phyloP scores from a whole-genome alignment of 2,113 vertebrate species.

The Phalacrocorax carbo region DNA sequence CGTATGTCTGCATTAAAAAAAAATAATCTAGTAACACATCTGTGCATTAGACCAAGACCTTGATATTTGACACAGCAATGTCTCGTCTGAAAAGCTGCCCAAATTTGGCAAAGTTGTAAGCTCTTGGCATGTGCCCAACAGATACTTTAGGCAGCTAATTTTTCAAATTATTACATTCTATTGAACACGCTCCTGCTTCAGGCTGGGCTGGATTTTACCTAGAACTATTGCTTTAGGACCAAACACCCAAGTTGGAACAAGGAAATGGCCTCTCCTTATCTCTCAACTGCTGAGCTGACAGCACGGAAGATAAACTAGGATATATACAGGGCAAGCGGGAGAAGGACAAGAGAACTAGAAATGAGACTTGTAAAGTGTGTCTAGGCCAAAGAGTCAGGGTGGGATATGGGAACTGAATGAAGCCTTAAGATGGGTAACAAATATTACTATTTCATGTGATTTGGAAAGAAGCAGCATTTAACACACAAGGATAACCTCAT shows the following conservation, averaged over 20 bases:
- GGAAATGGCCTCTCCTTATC: neutral
- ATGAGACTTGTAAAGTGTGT: neutral
- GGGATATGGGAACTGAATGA: neutral
- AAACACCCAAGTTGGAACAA: neutral
- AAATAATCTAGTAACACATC: neutral
- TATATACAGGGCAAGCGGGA: neutral
- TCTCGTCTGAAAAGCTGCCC: neutral
- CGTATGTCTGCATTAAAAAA: neutral
- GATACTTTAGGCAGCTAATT: neutral
- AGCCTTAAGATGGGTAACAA: neutral
- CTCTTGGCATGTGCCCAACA: neutral
- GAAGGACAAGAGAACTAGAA: neutral
- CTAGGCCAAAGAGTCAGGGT: neutral
- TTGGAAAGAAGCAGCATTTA: neutral
- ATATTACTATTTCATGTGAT: neutral
- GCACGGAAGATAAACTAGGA: neutral
- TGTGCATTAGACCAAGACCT: neutral
- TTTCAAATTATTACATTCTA: neutral
- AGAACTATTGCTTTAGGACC: neutral
- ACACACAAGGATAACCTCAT: neutral
- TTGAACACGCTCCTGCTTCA: neutral
- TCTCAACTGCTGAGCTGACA: neutral
- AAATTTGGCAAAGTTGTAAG: neutral
- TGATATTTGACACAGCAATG: neutral
- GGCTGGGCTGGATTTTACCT: neutral